Evolutionary conservation across 2,888 invertebrate genomes (phyloP).

Genomic region (Acanthosepion esculentum): DNA sequence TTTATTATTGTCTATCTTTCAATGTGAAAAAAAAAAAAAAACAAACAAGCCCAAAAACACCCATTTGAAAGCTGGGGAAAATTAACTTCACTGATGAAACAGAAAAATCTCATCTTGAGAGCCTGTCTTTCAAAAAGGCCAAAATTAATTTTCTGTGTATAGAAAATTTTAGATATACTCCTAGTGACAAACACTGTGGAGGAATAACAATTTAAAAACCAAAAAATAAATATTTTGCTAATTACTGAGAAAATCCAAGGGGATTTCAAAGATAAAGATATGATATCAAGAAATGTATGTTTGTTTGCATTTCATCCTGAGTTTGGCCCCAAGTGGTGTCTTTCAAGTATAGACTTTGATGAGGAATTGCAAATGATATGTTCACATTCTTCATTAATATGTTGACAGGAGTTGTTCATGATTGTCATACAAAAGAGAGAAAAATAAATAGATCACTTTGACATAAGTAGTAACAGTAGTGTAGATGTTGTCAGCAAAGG

Average conservation of each 20-base stretch:
- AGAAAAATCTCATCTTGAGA: slow-evolving; percentile 6
- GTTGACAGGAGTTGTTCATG: background rate
- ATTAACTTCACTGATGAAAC: background rate
- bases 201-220: background rate
- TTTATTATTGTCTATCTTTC: background rate
- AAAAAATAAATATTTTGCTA: background rate
- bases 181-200: background rate
- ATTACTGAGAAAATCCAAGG: background rate
- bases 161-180: background rate
- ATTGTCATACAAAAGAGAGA: background rate
- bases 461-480: background rate
- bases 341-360: slow-evolving; percentile 8
- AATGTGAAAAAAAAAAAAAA: background rate
- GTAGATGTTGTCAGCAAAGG: too few species aligned
- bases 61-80: background rate
- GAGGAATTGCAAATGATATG: background rate
- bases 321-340: background rate
- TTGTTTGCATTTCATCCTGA: background rate
- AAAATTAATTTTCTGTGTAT: background rate
- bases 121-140: background rate
- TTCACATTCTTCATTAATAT: background rate
- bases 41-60: background rate
- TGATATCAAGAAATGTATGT: background rate
- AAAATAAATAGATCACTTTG: background rate
- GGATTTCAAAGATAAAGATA: background rate